Evolutionary conservation across 2,888 invertebrate species (phyloP).

Genomic region (Melieria picta): DNA sequence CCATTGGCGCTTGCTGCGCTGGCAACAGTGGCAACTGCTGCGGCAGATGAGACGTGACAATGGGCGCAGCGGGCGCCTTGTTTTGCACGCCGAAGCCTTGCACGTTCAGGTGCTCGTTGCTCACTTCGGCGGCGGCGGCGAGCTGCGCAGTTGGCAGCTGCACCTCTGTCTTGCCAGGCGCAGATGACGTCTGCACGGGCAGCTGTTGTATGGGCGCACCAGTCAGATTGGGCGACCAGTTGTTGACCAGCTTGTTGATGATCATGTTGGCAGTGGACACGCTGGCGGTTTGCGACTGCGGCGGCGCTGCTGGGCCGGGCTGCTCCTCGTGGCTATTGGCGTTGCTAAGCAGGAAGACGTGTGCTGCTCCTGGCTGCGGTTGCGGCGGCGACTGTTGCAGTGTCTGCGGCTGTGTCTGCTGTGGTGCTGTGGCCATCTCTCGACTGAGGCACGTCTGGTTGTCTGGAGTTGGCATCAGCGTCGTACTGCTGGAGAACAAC

Average conservation of each 20-base stretch:
- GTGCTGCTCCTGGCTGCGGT: slow-evolving; percentile 12
- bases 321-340: slow-evolving; percentile 44
- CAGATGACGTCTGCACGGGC: slow-evolving; percentile 28
- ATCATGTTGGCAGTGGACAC: slow-evolving; percentile 56
- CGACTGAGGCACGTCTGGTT: slow-evolving; percentile 37
- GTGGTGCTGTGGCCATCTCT: slow-evolving; percentile 15
- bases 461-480: slow-evolving; percentile 54
- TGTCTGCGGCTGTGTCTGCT: slow-evolving; percentile 35
- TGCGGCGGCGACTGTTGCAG: too few species aligned
- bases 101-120: background rate
- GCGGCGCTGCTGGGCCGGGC: slow-evolving; percentile 32
- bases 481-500: slow-evolving; percentile 59
- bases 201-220: slow-evolving; percentile 46
- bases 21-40: slow-evolving; percentile 19
- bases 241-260: slow-evolving; percentile 62
- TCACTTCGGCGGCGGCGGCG: background rate
- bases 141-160: background rate
- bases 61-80: background rate
- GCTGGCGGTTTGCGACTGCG: slow-evolving; percentile 4
- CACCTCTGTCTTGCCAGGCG: background rate
- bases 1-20: slow-evolving; percentile 1
- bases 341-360: slow-evolving; percentile 28
- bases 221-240: slow-evolving; percentile 64
- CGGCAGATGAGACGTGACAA: slow-evolving; percentile 6
- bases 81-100: background rate